Percentiles rank a stretch among this genome's conserved stretches.
Evolutionary conservation across 2,888 invertebrate species (phyloP).

Genomic region (Pilophorus perplexus): DNA sequence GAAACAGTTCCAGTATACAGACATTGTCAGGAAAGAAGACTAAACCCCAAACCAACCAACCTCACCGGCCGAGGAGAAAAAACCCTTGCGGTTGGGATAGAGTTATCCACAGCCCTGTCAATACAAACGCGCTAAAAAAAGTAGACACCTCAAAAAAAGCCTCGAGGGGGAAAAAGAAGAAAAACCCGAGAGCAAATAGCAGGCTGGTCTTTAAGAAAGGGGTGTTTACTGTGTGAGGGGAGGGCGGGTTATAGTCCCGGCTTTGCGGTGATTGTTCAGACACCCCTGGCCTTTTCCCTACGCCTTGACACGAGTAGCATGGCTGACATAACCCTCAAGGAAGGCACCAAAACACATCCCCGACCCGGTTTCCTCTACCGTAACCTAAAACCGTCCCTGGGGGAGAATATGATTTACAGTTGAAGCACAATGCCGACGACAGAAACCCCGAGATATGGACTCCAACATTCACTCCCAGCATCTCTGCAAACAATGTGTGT

Average conservation of each 20-base stretch:
- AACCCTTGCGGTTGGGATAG: neutral
- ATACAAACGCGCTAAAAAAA: no score
- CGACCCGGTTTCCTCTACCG: no score
- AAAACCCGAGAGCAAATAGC: slow-evolving; percentile 8
- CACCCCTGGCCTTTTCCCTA: neutral
- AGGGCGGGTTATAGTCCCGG: neutral
- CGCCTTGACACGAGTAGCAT: neutral
- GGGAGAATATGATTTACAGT: slow-evolving; percentile 11
- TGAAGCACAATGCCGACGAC: slow-evolving; percentile 4
- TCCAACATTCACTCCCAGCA: neutral
- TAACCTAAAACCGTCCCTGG: no score
- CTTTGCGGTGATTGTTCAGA: slow-evolving; percentile 29
- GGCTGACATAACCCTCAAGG: slow-evolving; percentile 15
- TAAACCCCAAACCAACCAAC: neutral
- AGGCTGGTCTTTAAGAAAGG: slow-evolving; percentile 3
- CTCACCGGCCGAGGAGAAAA: neutral
- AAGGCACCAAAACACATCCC: no score
- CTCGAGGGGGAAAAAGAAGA: neutral
- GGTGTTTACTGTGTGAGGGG: neutral
- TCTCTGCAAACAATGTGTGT: slow-evolving; percentile 9
- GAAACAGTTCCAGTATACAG: no score
- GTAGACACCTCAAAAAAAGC: neutral
- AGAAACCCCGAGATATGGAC: slow-evolving; percentile 20
- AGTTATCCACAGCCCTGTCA: slow-evolving; percentile 1
- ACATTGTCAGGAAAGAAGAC: no score